phyloP scores from a whole-genome alignment of 2,888 invertebrate species.

The Harmothoe impar region DNA sequence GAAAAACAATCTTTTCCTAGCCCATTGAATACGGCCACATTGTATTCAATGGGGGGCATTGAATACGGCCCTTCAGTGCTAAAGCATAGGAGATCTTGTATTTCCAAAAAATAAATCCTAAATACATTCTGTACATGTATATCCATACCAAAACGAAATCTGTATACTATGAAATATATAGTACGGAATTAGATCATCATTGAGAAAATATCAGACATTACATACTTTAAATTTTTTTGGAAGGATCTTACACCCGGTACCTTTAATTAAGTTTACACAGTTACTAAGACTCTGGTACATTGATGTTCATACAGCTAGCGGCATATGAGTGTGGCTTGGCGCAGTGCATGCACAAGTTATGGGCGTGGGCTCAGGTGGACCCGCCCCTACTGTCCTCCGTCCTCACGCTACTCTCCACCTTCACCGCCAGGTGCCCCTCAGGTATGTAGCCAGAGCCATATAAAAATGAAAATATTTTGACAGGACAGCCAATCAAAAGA shows the following conservation, averaged over 20 bases:
- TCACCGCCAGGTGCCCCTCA: constrained; percentile 77
- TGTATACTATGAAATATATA: not conserved
- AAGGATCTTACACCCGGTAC: too few relatives aligned
- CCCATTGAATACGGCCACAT: too few relatives aligned
- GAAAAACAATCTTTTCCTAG: too few relatives aligned
- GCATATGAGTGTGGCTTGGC: constrained; percentile 78
- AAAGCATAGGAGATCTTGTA: too few relatives aligned
- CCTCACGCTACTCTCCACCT: constrained; percentile 77
- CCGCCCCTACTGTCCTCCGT: constrained; percentile 74
- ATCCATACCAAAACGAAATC: not conserved
- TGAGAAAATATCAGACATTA: not conserved
- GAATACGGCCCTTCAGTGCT: too few relatives aligned
- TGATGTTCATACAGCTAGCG: constrained; percentile 73
- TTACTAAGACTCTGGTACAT: not conserved
- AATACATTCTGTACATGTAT: not conserved
- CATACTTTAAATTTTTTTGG: not conserved
- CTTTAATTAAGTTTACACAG: too few relatives aligned
- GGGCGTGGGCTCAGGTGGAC: constrained; percentile 81
- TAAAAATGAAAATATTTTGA: too few relatives aligned
- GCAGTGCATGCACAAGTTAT: constrained; percentile 76
- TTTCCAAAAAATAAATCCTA: not conserved
- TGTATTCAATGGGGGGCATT: too few relatives aligned
- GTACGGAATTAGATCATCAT: too few relatives aligned
- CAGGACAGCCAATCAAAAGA: not conserved
- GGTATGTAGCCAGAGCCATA: too few relatives aligned